Evolutionary conservation across 2,888 invertebrate genomes (phyloP).

Genomic region (Aphodius sticticus): DNA sequence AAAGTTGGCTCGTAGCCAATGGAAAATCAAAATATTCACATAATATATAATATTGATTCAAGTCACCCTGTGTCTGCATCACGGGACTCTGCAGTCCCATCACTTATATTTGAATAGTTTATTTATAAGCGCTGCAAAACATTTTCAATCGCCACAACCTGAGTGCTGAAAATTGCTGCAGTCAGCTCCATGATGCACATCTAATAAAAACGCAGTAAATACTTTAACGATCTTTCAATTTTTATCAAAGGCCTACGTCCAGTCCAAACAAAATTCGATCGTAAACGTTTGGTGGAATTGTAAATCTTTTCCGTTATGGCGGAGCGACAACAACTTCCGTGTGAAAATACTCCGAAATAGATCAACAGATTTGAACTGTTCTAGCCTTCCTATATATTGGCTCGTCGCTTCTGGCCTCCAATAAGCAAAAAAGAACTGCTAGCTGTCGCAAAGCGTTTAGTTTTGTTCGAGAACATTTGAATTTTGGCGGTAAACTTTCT

Average conservation of each 20-base stretch:
- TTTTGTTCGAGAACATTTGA: too few species aligned
- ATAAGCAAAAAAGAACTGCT: too few species aligned
- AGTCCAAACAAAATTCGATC: background rate
- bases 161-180: background rate
- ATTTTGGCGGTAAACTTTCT: too few species aligned
- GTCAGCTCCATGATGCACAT: background rate
- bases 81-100: background rate
- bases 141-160: background rate
- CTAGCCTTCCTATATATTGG: background rate
- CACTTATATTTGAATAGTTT: background rate
- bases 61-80: background rate
- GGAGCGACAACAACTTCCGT: background rate
- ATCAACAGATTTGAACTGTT: background rate
- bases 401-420: too few species aligned
- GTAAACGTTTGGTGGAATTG: background rate
- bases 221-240: background rate
- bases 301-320: background rate
- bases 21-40: background rate
- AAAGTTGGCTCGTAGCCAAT: background rate
- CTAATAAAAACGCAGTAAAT: background rate
- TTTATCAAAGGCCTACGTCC: background rate
- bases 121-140: background rate
- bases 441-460: too few species aligned
- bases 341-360: background rate
- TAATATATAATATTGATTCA: background rate